Base-by-base conservation (phyloP, 2,797 vertebrate species). In the Kryptopterus vitreolus region DNA sequence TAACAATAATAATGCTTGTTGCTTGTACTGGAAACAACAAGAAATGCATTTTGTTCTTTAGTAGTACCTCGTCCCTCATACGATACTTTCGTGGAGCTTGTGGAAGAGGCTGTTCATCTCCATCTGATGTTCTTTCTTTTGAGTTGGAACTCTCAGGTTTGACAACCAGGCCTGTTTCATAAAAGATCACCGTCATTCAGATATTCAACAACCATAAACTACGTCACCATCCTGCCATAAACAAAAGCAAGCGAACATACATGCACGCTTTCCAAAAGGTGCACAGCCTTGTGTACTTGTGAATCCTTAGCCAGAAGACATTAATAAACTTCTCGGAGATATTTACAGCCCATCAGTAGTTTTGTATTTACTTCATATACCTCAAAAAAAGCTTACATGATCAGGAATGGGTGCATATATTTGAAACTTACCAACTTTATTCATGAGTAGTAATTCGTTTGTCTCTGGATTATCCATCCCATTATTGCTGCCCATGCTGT, bases 1-100 rank as follows among this genome's bases (percentile, higher is more conserved):
- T 29, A 76, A 11, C 20, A 33, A 12, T 31, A 57, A 48, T 24
- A n/a, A 81, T 52, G 38, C 53, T 3, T 35, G 38, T 18, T 38
- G 15, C 7, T 76, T 52, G 33, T 24, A 43, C 83, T 86, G 61
- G 82, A 33, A 57, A 5, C 35, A 65, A 63, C 31, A 26, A 26
- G n/a, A 15, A 70, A 29, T 18, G 53, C 15, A 48, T 66, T 26
- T 48, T 57, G 22, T 22, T 55, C 35, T 2, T 8, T 2, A 10
- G 5, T 43, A 66, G 83, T 94, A 96, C 95, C 94, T 95, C 90
- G 86, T 95, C 92, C 91, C 94, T 95, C 95, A 95, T 96, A 90
- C 90, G 93, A 90, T 92, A 91, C 90, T 94, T 95, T 85, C 93
- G 91, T 80, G 92, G 90, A 82, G 91, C 81, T 43, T 81, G 85